phyloP scores from a whole-genome alignment of 1,140 invertebrate genomes.

The Coenobita brevimanus region DNA sequence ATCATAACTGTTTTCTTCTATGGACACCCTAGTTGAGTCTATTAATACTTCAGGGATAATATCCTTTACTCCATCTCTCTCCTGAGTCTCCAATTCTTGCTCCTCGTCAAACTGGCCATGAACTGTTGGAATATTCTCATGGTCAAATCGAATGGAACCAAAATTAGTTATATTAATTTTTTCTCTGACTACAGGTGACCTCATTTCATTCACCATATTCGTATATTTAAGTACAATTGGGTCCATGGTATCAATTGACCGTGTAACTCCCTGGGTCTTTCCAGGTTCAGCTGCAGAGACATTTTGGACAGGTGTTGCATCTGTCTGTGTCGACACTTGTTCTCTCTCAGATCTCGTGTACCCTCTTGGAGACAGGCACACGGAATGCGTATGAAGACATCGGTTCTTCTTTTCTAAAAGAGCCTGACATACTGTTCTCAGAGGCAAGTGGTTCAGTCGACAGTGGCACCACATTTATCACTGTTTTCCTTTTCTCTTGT shows the following conservation, averaged over 20 bases:
- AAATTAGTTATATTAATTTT: slow-evolving; percentile 33
- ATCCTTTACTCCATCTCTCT: background rate
- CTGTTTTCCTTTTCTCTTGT: too few species aligned
- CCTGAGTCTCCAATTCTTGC: background rate
- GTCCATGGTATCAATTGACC: slow-evolving; percentile 30
- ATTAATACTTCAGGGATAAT: background rate
- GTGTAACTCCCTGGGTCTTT: slow-evolving; percentile 5
- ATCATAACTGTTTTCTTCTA: background rate
- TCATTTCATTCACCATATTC: slow-evolving; percentile 15
- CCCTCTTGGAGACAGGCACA: background rate
- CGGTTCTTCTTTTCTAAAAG: background rate
- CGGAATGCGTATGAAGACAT: slow-evolving; percentile 9
- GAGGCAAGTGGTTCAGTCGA: background rate
- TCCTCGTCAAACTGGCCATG: slow-evolving; percentile 41
- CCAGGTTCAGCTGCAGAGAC: background rate
- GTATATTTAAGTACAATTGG: slow-evolving; percentile 43
- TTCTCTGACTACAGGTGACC: background rate
- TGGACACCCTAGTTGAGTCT: background rate
- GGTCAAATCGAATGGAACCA: slow-evolving; percentile 45
- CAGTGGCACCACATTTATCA: too few species aligned
- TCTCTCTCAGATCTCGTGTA: background rate
- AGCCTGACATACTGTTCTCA: background rate
- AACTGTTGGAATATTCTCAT: slow-evolving; percentile 31
- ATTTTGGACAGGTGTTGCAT: background rate
- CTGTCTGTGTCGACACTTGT: background rate